A percentile compares a stretch with the other conserved stretches of the same genome.
Evolutionary conservation across 2,888 invertebrate species (phyloP).

Genomic region (Eugnorisma glareosa): DNA sequence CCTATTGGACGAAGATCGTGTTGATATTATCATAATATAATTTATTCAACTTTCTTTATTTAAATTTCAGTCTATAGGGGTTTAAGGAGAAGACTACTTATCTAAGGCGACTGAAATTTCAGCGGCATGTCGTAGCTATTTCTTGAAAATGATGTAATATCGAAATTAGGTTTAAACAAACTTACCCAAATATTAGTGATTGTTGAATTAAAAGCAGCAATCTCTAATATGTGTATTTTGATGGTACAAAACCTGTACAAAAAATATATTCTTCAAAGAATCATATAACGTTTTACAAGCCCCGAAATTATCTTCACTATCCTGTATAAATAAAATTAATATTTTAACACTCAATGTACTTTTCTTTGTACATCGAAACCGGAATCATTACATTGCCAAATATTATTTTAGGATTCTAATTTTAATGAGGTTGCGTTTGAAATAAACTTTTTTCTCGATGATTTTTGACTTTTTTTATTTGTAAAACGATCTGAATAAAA

Average conservation of each 20-base stretch:
- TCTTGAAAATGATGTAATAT: neutral
- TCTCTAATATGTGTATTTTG: neutral
- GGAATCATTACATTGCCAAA: constrained; percentile 29
- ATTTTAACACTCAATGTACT: constrained; percentile 4
- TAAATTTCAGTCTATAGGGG: constrained; percentile 4
- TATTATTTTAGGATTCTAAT: constrained; percentile 58
- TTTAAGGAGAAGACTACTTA: neutral
- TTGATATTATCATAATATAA: constrained; percentile 34
- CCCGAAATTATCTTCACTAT: neutral
- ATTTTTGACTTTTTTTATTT: constrained; percentile 37
- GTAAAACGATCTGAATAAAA: constrained; percentile 38
- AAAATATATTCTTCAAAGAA: neutral
- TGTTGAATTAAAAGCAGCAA: neutral
- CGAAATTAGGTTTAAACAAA: neutral
- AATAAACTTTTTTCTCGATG: constrained; percentile 17
- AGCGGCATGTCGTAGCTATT: too few species aligned
- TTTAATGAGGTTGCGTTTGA: constrained; percentile 19
- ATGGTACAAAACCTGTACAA: neutral
- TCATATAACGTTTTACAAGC: neutral
- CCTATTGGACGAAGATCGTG: constrained; percentile 33
- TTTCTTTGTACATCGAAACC: constrained; percentile 19
- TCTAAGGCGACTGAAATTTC: neutral
- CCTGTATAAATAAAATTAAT: constrained; percentile 18
- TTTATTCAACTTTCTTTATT: constrained; percentile 29
- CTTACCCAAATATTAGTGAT: neutral